Evolutionary conservation across 2,113 vertebrate genomes (phyloP).

Genomic region (Turnix velox): DNA sequence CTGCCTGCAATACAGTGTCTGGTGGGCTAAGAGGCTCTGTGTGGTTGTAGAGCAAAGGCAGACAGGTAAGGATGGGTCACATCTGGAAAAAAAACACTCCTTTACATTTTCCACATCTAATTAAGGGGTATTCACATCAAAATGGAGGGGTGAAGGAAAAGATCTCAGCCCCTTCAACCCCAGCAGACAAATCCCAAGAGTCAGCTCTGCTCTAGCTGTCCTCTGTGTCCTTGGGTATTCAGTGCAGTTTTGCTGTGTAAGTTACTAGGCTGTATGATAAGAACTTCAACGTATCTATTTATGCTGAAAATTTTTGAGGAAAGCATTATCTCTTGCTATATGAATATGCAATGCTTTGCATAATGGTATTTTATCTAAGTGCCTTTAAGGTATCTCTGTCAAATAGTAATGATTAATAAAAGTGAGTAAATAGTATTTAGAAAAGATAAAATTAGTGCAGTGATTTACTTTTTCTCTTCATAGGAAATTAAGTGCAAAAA

Average conservation of each 20-base stretch:
- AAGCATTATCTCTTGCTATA: background rate
- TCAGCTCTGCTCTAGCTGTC: background rate
- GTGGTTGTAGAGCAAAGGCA: background rate
- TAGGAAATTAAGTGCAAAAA: background rate
- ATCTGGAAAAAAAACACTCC: background rate
- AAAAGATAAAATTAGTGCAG: background rate
- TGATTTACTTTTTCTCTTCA: background rate
- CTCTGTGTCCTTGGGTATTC: background rate
- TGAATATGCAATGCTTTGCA: background rate
- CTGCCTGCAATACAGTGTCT: background rate
- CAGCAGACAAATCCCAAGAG: background rate
- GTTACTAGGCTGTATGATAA: background rate
- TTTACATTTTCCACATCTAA: background rate
- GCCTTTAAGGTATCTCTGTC: background rate
- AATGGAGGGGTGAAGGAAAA: too few relatives aligned
- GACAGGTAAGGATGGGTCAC: background rate
- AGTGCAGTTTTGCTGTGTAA: background rate
- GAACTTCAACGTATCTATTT: background rate
- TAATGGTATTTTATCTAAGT: background rate
- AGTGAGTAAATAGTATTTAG: background rate
- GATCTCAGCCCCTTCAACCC: background rate
- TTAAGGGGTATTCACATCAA: background rate
- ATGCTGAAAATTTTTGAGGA: background rate
- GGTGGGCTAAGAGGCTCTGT: background rate
- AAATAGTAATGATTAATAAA: conserved; percentile 35